A percentile compares a stretch with the other conserved stretches of the same genome.
phyloP scores from a whole-genome alignment of 1,140 invertebrate genomes.

The Drosophila tristis region DNA sequence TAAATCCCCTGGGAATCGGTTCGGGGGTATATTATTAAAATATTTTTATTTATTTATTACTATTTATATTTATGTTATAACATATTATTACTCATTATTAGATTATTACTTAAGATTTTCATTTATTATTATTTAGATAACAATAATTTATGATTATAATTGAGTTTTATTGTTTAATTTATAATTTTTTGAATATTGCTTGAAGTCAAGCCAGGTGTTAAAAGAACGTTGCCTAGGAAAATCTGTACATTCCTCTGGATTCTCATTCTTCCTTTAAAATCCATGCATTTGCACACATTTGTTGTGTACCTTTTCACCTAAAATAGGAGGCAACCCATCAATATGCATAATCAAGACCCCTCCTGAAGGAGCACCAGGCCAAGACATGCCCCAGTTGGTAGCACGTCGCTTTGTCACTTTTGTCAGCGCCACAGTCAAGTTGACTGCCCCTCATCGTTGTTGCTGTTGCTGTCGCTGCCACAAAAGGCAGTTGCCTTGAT shows the following conservation, averaged over 20 bases:
- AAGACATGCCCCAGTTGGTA: conserved; percentile 53
- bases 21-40: background rate
- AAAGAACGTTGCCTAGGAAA: too few relatives aligned
- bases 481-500: conserved; percentile 62
- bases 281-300: conserved; percentile 16
- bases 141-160: background rate
- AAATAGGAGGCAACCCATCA: conserved; percentile 3
- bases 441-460: conserved; percentile 64
- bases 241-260: too few relatives aligned
- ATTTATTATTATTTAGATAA: too few relatives aligned
- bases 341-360: conserved; percentile 56
- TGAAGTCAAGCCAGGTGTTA: too few relatives aligned
- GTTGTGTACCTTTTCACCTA: conserved; percentile 3
- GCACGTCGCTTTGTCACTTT: conserved; percentile 42
- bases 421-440: conserved; percentile 74
- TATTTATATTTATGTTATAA: too few relatives aligned
- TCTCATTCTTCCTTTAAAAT: background rate
- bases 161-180: too few relatives aligned
- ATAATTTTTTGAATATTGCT: too few relatives aligned
- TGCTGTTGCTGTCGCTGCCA: conserved; percentile 21
- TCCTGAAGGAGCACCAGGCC: conserved; percentile 16
- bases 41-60: background rate
- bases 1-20: background rate
- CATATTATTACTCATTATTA: too few relatives aligned
- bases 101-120: too few relatives aligned